A percentile compares a stretch with the other conserved stretches of the same genome.
Evolutionary conservation across 2,888 invertebrate genomes (phyloP).

Genomic region (Elysia crispata): DNA sequence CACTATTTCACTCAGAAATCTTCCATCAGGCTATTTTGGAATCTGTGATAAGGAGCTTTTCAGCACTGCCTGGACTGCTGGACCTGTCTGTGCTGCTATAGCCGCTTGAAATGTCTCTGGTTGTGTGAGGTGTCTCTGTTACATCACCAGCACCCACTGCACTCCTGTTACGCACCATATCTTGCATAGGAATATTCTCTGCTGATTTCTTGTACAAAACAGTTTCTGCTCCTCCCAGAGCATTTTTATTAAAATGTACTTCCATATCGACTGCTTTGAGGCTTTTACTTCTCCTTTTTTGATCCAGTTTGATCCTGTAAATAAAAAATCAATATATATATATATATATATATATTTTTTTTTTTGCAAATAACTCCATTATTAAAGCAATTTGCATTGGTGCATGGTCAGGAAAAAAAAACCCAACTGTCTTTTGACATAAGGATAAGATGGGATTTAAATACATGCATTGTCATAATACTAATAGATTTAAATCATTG

Average conservation of each 20-base stretch:
- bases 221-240: constrained; percentile 39
- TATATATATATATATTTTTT: too few species aligned
- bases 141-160: not conserved
- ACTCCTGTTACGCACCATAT: constrained; percentile 32
- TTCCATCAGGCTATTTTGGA: constrained; percentile 15
- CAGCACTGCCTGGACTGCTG: constrained; percentile 54
- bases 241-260: constrained; percentile 46
- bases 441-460: not conserved
- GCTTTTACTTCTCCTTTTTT: constrained; percentile 42
- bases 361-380: too few species aligned
- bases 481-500: too few species aligned
- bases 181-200: constrained; percentile 41
- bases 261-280: constrained; percentile 48
- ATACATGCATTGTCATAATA: not conserved
- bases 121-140: constrained; percentile 32
- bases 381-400: too few species aligned
- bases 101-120: constrained; percentile 55
- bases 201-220: constrained; percentile 21
- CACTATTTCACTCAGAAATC: not conserved
- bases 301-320: constrained; percentile 48
- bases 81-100: constrained; percentile 58
- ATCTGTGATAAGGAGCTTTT: constrained; percentile 49
- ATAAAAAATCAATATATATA: too few species aligned
- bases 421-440: too few species aligned
- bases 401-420: too few species aligned